These are phyloP conservation scores for Griposia aprilina DNA, from an alignment of 2,888 invertebrate species.

Conservation along the genomic window DNA sequence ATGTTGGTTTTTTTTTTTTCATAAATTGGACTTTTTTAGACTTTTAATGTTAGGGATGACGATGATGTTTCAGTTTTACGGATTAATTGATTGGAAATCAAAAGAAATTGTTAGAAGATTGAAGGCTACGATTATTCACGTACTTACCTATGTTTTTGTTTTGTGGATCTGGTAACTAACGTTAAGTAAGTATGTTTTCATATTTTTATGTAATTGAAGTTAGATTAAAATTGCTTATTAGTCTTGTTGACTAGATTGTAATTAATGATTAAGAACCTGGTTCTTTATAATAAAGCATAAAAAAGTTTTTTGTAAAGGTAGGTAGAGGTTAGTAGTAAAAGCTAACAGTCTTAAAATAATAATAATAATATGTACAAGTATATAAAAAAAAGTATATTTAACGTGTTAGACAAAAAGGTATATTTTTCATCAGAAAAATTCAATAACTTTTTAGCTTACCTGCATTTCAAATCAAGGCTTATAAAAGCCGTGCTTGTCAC, in stretches of 20 bases:
- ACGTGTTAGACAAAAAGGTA: background rate
- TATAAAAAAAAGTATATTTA: no score
- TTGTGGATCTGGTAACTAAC: background rate
- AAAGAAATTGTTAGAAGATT: background rate
- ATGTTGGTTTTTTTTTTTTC: background rate
- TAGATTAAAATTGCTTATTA: no score
- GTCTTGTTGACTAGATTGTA: no score
- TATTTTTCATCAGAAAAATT: background rate
- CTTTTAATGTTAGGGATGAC: background rate
- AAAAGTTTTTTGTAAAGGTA: no score
- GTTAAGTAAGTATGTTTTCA: no score
- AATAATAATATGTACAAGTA: no score
- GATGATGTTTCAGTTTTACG: background rate
- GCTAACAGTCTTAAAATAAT: no score
- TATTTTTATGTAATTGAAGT: no score
- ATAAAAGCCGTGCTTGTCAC: background rate
- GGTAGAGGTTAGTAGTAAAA: no score
- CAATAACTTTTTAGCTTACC: conserved; percentile 1
- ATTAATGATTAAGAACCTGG: no score
- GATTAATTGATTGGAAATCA: background rate
- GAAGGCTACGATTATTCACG: background rate
- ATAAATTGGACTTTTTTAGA: background rate
- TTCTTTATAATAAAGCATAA: no score
- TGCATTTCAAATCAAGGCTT: conserved; percentile 23
- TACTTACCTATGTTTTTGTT: background rate